These are phyloP conservation scores for Acronicta aceris DNA, from an alignment of 2,888 invertebrate species.

Conservation along the genomic window DNA sequence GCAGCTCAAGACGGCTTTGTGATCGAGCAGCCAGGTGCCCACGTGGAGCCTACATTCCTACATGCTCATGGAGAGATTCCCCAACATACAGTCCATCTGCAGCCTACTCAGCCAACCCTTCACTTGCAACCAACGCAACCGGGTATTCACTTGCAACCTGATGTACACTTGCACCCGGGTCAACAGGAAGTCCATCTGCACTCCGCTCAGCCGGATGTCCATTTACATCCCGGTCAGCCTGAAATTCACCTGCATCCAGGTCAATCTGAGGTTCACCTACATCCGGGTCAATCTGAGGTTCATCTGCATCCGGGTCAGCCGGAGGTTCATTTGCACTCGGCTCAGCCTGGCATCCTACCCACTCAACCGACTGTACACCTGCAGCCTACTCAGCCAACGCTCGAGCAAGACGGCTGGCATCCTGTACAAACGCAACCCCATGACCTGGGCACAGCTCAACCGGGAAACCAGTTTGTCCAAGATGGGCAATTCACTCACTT, in stretches of 20 bases:
- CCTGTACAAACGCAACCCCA: slow-evolving; percentile 76
- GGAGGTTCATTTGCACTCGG: slow-evolving; percentile 42
- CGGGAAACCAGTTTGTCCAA: slow-evolving; percentile 53
- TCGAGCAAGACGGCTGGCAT: slow-evolving; percentile 83
- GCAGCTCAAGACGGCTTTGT: slow-evolving; percentile 62
- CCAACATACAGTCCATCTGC: slow-evolving; percentile 52
- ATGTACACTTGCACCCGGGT: slow-evolving; percentile 47
- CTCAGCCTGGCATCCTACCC: slow-evolving; percentile 44
- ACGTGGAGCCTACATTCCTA: slow-evolving; percentile 62
- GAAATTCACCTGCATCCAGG: slow-evolving; percentile 40
- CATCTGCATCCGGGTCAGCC: slow-evolving; percentile 43
- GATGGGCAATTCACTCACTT: slow-evolving; percentile 30
- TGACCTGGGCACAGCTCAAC: slow-evolving; percentile 60
- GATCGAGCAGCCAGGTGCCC: slow-evolving; percentile 63
- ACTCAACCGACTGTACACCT: slow-evolving; percentile 48
- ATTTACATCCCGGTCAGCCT: slow-evolving; percentile 47
- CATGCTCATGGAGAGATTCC: slow-evolving; percentile 61
- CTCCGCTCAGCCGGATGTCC: slow-evolving; percentile 53
- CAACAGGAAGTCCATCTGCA: slow-evolving; percentile 44
- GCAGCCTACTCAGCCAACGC: slow-evolving; percentile 61
- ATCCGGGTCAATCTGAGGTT: slow-evolving; percentile 36
- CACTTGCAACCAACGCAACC: slow-evolving; percentile 58
- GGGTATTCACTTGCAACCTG: slow-evolving; percentile 43
- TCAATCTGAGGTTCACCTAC: slow-evolving; percentile 26
- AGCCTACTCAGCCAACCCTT: slow-evolving; percentile 47